A percentile compares a stretch with the other conserved stretches of the same genome.
Conservation (phyloP, 2,888 invertebrate species). For the Trichogramma dendrolimi region DNA sequence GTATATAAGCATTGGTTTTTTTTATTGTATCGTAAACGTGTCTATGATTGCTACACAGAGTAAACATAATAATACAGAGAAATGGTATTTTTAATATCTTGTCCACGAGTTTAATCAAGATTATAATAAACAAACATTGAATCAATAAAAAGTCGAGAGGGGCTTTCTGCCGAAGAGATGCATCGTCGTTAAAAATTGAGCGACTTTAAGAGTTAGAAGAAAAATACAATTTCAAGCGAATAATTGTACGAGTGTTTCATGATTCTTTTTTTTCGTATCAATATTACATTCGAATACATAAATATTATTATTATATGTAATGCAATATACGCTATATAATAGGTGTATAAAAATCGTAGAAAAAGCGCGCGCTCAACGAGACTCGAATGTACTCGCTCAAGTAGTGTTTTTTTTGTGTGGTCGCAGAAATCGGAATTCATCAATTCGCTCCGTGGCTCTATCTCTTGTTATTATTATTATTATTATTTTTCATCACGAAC, state of each 20-base stretch:
- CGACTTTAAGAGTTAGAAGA: background rate
- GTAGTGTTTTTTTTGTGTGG: background rate
- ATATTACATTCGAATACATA: no score
- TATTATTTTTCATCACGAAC: slow-evolving; percentile 11
- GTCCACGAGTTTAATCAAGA: no score
- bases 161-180: no score
- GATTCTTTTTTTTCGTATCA: no score
- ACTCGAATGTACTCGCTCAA: slow-evolving; percentile 11
- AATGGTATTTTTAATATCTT: background rate
- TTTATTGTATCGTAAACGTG: no score
- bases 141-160: no score
- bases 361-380: slow-evolving; percentile 11
- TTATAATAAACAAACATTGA: no score
- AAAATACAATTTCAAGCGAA: slow-evolving; percentile 9
- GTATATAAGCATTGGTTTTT: background rate
- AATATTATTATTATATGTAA: no score
- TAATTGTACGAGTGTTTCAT: background rate
- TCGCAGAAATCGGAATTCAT: slow-evolving; percentile 13
- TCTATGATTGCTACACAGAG: slow-evolving; percentile 15
- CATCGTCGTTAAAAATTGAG: background rate
- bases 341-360: slow-evolving; percentile 21
- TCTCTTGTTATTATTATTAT: no score
- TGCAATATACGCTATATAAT: no score
- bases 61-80: slow-evolving; percentile 23
- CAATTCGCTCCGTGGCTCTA: no score